These are phyloP conservation scores for Chironomus tepperi DNA, from an alignment of 1,140 invertebrate species.

Conservation along the genomic window DNA sequence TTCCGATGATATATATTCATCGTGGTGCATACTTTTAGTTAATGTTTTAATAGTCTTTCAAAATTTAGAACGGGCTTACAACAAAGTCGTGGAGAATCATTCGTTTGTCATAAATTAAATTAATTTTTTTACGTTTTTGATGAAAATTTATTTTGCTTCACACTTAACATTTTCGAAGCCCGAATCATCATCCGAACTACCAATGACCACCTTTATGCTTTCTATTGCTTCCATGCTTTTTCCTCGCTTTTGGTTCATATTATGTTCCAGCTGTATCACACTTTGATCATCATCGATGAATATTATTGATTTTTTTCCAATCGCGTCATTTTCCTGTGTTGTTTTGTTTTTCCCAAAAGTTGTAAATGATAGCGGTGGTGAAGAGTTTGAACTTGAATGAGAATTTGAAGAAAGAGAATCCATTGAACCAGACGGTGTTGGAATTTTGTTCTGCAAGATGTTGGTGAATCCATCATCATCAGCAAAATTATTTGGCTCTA, in stretches of 20 bases:
- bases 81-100: no score
- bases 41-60: no score
- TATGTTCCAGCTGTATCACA: neutral
- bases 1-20: no score
- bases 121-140: no score
- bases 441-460: neutral
- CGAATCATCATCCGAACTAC: neutral
- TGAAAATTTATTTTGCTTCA: neutral
- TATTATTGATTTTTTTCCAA: neutral
- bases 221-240: neutral
- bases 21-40: no score
- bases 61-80: no score
- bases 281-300: neutral
- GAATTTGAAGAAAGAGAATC: constrained; percentile 25
- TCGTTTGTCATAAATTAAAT: no score
- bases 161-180: neutral
- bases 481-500: neutral
- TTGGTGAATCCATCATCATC: neutral
- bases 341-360: constrained; percentile 24
- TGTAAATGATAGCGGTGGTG: constrained; percentile 16
- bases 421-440: constrained; percentile 26
- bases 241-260: constrained; percentile 25
- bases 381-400: neutral
- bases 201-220: neutral
- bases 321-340: neutral